Evolutionary conservation across 2,113 vertebrate genomes (phyloP).

Genomic region (Ammodytes marinus): DNA sequence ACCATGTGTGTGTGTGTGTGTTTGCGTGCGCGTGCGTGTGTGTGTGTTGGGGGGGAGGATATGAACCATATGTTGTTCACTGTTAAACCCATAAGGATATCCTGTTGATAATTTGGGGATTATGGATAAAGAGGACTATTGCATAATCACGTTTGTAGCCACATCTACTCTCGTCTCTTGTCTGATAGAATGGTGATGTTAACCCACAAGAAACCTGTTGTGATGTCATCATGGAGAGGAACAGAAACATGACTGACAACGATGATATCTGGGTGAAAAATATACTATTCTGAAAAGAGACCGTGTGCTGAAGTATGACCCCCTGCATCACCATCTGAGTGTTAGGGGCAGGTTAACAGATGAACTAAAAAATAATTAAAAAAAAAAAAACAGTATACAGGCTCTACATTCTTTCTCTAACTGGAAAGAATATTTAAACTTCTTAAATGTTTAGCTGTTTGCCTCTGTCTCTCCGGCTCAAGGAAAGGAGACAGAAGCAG

Average conservation of each 20-base stretch:
- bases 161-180: slow-evolving; percentile 22
- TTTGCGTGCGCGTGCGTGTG: slow-evolving; percentile 23
- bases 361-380: not conserved
- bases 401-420: too few species aligned
- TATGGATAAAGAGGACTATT: slow-evolving; percentile 47
- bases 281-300: not conserved
- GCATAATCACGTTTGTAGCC: slow-evolving; percentile 37
- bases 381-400: not conserved
- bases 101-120: slow-evolving; percentile 53
- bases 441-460: too few species aligned
- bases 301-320: not conserved
- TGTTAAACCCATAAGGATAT: slow-evolving; percentile 59
- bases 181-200: slow-evolving; percentile 2
- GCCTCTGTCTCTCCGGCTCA: too few species aligned
- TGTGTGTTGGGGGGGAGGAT: slow-evolving; percentile 27
- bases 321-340: not conserved
- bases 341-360: not conserved
- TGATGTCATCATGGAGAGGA: not conserved
- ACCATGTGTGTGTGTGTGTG: slow-evolving; percentile 9
- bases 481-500: too few species aligned
- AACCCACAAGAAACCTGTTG: not conserved
- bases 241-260: not conserved
- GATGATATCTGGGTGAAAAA: not conserved
- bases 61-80: slow-evolving; percentile 48
- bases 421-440: too few species aligned